Evolutionary conservation across 2,888 invertebrate genomes (phyloP), one percentile per base, ranked within the genome.

Genomic region (Euspilapteryx auroguttella): DNA sequence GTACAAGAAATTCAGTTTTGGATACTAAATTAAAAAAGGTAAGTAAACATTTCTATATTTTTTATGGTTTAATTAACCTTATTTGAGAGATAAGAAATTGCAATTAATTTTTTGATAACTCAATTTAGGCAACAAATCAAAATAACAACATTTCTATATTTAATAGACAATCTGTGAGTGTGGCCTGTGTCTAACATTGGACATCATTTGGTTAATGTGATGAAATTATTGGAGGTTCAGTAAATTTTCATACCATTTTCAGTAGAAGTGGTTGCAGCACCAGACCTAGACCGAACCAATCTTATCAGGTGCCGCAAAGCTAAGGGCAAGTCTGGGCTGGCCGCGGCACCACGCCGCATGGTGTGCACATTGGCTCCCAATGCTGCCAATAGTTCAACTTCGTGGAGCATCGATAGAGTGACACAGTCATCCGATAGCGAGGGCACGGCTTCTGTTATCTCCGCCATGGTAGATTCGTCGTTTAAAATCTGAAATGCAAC

Each of bases 381-480:
- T 9, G 87, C 83, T 1, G 82, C 79, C 37, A 90, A 64, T n/a
- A 90, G 57, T 42, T 89, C 86, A 11, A 86, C 84, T 51, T 89
- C 88, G 47, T 86, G 86, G 9, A 90, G 71, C 39, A 89, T 82
- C 1, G 88, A 86, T 15, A 89, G 61, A 1, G 87, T 84, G 9
- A 85, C 81, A 21, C 86, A 84, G 50, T 89, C 88, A 20, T 84
- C 79, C 1, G 75, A 77, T 8, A 90, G 61, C 0, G 83, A 83
- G 5, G 89, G 89, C 1, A 83, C 83, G 14, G 83, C 80, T 24
- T 82, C 81, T 27, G 87, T 78, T 9, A 90, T 82, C 50, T 86
- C 87, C 33, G 85, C 80, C 45, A 89, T 64, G 5, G 62, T 58
- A 4, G 64, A 47, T 28, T 71, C 73, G 20, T 75, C 69, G 43